A percentile compares a stretch with the other conserved stretches of the same genome.
phyloP scores from a whole-genome alignment of 2,797 vertebrate species.

The Cetoscarus ocellatus region DNA sequence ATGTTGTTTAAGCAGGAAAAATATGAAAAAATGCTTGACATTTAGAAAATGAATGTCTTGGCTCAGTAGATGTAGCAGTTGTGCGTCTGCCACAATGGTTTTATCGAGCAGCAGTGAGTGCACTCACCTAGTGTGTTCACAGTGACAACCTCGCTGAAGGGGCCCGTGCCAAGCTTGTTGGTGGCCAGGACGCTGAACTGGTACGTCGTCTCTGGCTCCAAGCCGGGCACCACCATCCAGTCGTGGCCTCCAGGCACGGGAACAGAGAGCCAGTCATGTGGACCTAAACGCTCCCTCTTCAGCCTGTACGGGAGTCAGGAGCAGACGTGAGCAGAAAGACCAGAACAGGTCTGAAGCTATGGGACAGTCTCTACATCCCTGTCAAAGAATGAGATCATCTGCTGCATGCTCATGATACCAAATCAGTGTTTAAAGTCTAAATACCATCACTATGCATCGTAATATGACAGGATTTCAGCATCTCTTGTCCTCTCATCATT shows the following conservation, averaged over 20 bases:
- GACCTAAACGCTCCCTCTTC: slow-evolving; percentile 88
- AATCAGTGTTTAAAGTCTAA: neutral
- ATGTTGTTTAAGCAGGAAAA: too few relatives aligned
- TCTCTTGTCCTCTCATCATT: slow-evolving; percentile 2
- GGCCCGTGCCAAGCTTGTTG: slow-evolving; percentile 96
- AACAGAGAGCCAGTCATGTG: slow-evolving; percentile 93
- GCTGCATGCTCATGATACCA: neutral
- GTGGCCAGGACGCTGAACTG: slow-evolving; percentile 96
- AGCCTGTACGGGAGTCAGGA: slow-evolving; percentile 79
- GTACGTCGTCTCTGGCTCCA: slow-evolving; percentile 91
- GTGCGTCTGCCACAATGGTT: slow-evolving; percentile 8
- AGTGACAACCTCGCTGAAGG: slow-evolving; percentile 96
- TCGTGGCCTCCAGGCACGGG: slow-evolving; percentile 86
- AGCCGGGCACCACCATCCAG: slow-evolving; percentile 89
- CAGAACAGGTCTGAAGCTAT: neutral
- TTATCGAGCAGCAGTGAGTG: neutral
- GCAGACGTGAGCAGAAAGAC: slow-evolving; percentile 32
- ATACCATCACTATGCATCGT: neutral
- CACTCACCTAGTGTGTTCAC: slow-evolving; percentile 89
- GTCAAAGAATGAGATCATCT: neutral
- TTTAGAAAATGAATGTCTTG: too few relatives aligned
- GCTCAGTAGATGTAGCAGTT: neutral
- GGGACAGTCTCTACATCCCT: neutral
- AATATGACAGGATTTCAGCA: neutral
- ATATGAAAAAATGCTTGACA: too few relatives aligned